These are phyloP conservation scores for Garrulus glandarius DNA, from an alignment of 2,797 vertebrate genomes.

Conservation along the genomic window DNA sequence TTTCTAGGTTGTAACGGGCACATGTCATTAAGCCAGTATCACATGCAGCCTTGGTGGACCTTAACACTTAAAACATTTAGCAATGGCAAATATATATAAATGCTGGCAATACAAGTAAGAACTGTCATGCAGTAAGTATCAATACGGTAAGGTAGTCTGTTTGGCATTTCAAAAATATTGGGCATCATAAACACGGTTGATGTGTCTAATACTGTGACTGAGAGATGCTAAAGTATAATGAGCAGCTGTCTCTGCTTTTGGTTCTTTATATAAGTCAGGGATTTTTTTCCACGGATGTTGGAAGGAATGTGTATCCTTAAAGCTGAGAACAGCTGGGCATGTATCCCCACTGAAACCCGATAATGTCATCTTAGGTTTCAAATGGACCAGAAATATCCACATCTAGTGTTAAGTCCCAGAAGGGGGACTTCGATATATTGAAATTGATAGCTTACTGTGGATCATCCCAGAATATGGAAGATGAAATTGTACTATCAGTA, in stretches of 20 bases:
- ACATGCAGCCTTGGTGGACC: not conserved
- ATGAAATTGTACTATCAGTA: not conserved
- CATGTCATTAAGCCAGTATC: not conserved
- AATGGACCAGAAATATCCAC: conserved; percentile 12
- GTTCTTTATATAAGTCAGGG: not conserved
- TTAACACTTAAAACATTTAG: not conserved
- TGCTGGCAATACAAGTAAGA: not conserved
- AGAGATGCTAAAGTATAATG: not conserved
- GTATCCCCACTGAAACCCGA: conserved; percentile 3
- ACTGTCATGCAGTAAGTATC: not conserved
- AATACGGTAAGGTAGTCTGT: not conserved
- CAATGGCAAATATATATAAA: not conserved
- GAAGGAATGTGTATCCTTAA: conserved; percentile 38
- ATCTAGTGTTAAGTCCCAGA: not conserved
- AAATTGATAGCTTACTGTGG: not conserved
- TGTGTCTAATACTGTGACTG: not conserved
- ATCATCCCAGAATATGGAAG: not conserved
- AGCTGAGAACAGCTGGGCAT: conserved; percentile 42
- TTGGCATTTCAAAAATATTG: not conserved
- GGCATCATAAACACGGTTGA: not conserved
- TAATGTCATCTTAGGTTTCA: conserved; percentile 22
- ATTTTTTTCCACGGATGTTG: not conserved
- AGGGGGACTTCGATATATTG: not conserved
- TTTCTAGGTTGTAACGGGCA: not conserved
- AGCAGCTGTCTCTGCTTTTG: not conserved